Evolutionary conservation across 1,140 invertebrate species (phyloP).

Genomic region (Ylistrum balloti): DNA sequence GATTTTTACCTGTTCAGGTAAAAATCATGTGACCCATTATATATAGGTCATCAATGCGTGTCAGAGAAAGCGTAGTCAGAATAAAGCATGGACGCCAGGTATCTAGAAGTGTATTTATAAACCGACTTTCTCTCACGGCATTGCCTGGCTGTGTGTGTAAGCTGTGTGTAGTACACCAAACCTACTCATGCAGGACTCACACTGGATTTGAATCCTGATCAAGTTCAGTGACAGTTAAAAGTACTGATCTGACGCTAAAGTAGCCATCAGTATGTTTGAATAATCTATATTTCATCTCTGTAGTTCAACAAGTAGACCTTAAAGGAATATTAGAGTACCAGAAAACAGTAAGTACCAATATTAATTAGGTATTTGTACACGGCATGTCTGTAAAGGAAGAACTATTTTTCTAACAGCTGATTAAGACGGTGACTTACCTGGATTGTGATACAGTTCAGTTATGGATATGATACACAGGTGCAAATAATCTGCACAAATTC

Average conservation of each 20-base stretch:
- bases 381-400: no score
- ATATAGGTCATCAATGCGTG: slow-evolving; percentile 16
- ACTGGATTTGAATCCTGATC: background rate
- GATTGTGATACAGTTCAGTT: no score
- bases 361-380: no score
- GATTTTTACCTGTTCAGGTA: slow-evolving; percentile 16
- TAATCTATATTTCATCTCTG: background rate
- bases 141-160: background rate
- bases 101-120: background rate
- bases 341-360: background rate
- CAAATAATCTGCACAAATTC: no score
- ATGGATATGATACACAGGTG: no score
- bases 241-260: background rate
- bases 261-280: background rate
- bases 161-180: background rate
- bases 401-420: no score
- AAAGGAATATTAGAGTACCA: background rate
- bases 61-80: slow-evolving; percentile 8
- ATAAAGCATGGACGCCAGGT: slow-evolving; percentile 5
- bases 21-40: slow-evolving; percentile 1
- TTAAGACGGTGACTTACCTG: no score
- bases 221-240: background rate
- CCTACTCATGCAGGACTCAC: background rate
- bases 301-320: background rate
- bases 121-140: background rate